phyloP scores from a whole-genome alignment of 2,888 invertebrate species.

The Phasia obesa region DNA sequence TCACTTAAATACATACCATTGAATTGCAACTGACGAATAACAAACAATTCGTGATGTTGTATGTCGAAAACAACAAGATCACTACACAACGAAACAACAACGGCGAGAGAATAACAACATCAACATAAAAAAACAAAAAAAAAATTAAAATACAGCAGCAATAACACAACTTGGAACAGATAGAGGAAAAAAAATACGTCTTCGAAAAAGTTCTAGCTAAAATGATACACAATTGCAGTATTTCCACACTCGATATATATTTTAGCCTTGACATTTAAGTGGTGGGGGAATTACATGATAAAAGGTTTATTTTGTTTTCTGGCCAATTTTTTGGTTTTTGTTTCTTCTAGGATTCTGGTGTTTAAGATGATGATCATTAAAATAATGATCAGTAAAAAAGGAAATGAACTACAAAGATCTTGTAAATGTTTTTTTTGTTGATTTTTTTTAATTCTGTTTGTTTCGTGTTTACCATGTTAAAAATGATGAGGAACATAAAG shows the following conservation, averaged over 20 bases:
- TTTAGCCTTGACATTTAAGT: conserved; percentile 60
- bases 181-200: conserved; percentile 1
- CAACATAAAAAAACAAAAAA: conserved; percentile 40
- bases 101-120: conserved; percentile 54
- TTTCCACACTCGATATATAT: conserved; percentile 49
- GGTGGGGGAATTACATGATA: conserved; percentile 26
- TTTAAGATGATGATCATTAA: conserved; percentile 53
- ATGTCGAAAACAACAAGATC: conserved; percentile 71
- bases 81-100: conserved; percentile 63
- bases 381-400: conserved; percentile 42
- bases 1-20: conserved; percentile 68
- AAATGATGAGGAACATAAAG: conserved; percentile 54
- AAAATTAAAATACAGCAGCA: conserved; percentile 61
- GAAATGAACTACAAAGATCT: conserved; percentile 44
- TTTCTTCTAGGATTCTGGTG: conserved; percentile 17
- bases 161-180: conserved; percentile 61
- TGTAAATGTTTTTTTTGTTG: conserved; percentile 10
- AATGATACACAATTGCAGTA: conserved; percentile 55
- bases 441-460: conserved; percentile 23
- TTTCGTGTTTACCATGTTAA: conserved; percentile 47
- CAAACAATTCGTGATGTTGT: conserved; percentile 70
- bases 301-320: conserved; percentile 48
- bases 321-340: conserved; percentile 10
- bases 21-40: conserved; percentile 69
- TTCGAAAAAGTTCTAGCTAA: conserved; percentile 38